Evolutionary conservation across 2,888 invertebrate genomes (phyloP).

Genomic region (Noctua comes): DNA sequence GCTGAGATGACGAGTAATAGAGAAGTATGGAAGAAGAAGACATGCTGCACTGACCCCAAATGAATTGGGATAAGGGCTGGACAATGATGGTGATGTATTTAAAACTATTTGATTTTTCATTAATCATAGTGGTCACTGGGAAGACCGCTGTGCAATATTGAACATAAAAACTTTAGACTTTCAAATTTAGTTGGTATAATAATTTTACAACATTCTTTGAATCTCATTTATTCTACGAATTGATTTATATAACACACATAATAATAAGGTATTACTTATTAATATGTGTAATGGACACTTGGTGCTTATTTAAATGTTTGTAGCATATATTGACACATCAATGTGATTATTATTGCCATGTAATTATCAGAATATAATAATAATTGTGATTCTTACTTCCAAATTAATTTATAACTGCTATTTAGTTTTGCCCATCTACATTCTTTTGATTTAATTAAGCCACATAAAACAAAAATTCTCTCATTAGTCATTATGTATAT

Average conservation of each 20-base stretch:
- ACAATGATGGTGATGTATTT: background rate
- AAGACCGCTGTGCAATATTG: background rate
- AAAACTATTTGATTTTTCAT: background rate
- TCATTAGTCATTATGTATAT: too few relatives aligned
- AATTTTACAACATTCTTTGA: background rate
- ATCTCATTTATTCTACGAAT: slow-evolving; percentile 1
- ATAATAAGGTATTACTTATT: background rate
- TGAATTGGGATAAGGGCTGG: background rate
- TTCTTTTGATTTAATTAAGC: too few relatives aligned
- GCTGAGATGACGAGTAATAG: background rate
- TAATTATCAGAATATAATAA: background rate
- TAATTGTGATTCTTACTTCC: too few relatives aligned
- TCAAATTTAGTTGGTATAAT: background rate
- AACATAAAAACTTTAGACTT: background rate
- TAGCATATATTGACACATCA: background rate
- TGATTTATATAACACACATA: background rate
- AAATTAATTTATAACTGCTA: too few relatives aligned
- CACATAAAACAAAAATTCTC: too few relatives aligned
- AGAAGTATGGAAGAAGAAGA: background rate
- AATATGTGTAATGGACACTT: background rate
- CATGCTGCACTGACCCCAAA: background rate
- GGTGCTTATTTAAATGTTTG: slow-evolving; percentile 20
- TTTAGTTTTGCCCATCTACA: too few relatives aligned
- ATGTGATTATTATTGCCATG: background rate
- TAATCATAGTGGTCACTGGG: background rate